Evolutionary conservation across 2,888 invertebrate genomes (phyloP).

Genomic region (Vanessa cardui): DNA sequence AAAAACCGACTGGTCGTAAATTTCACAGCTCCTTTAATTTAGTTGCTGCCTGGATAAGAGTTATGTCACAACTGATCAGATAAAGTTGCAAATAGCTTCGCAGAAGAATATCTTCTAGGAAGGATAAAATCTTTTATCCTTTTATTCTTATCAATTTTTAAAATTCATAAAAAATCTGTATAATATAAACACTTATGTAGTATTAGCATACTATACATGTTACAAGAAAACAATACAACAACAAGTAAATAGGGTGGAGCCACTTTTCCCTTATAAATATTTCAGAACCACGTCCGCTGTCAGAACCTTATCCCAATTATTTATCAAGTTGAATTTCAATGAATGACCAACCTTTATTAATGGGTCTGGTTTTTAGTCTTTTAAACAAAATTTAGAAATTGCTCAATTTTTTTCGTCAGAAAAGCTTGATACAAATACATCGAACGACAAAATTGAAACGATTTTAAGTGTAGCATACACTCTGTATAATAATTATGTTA

Average conservation of each 20-base stretch:
- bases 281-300: neutral
- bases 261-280: neutral
- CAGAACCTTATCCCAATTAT: constrained; percentile 3
- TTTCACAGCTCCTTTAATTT: constrained; percentile 12
- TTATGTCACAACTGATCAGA: constrained; percentile 8
- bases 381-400: too few species aligned
- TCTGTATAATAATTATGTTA: neutral
- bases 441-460: too few species aligned
- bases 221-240: neutral
- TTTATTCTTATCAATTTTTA: neutral
- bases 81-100: neutral
- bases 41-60: neutral
- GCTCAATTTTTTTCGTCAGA: neutral
- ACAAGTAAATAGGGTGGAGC: neutral
- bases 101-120: neutral
- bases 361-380: neutral
- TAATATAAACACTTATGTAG: too few species aligned
- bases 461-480: neutral
- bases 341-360: neutral
- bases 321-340: neutral
- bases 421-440: too few species aligned
- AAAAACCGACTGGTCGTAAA: constrained; percentile 6
- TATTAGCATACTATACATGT: neutral
- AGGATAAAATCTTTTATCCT: neutral
- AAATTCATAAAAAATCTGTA: neutral